phyloP scores from a whole-genome alignment of 2,888 invertebrate genomes.

The Copidosoma aretas region DNA sequence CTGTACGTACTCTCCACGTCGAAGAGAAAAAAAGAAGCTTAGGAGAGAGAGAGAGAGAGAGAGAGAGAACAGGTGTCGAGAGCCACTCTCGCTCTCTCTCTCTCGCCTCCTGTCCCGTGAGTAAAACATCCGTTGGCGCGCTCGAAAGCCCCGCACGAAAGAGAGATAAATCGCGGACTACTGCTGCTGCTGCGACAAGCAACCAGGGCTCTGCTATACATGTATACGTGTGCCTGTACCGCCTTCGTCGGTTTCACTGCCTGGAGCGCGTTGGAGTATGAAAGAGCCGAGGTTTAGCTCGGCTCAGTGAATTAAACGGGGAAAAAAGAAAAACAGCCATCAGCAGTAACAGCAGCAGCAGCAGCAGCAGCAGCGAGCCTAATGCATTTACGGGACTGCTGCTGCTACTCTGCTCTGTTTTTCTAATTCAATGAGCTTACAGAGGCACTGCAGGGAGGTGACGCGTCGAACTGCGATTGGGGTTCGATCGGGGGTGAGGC shows the following conservation, averaged over 20 bases:
- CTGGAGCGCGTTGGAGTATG: slow-evolving; percentile 30
- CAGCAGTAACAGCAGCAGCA: neutral
- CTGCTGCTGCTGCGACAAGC: no score
- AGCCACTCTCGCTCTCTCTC: slow-evolving; percentile 4
- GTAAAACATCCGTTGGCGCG: neutral
- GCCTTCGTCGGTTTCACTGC: neutral
- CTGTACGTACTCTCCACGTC: no score
- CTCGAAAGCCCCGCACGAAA: slow-evolving; percentile 8
- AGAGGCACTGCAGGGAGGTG: no score
- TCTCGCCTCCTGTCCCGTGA: neutral
- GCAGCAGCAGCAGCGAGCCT: neutral
- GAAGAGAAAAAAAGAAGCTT: no score
- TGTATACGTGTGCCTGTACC: no score
- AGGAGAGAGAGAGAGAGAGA: no score
- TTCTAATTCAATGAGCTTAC: no score
- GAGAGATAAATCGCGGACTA: slow-evolving; percentile 25
- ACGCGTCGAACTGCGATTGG: no score
- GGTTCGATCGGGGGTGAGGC: no score
- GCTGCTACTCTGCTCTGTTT: no score
- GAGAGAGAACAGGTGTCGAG: slow-evolving; percentile 31
- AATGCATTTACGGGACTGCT: neutral
- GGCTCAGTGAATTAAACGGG: slow-evolving; percentile 25
- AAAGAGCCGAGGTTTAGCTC: slow-evolving; percentile 16
- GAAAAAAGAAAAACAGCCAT: slow-evolving; percentile 19
- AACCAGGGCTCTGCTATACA: no score